A percentile compares a stretch with the other conserved stretches of the same genome.
Evolutionary conservation across 2,113 vertebrate species (phyloP).

Genomic region (Campylomormyrus numenius): DNA sequence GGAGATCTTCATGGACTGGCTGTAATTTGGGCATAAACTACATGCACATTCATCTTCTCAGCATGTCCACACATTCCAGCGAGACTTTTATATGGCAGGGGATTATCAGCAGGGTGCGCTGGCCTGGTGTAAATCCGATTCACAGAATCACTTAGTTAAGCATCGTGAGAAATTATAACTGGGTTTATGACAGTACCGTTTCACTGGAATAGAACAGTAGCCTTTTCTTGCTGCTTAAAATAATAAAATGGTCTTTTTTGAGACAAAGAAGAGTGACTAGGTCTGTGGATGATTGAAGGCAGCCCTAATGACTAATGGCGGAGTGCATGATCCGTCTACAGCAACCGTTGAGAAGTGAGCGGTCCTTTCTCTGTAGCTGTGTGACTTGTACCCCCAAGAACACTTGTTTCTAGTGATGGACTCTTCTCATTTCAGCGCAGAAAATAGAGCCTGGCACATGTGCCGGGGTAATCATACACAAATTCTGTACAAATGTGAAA

Average conservation of each 20-base stretch:
- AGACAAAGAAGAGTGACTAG: neutral
- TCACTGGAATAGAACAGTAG: neutral
- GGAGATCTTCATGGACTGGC: neutral
- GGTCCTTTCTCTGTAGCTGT: neutral
- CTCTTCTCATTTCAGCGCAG: neutral
- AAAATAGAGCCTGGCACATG: neutral
- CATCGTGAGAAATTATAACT: constrained; percentile 37
- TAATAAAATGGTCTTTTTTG: constrained; percentile 21
- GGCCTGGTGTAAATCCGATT: constrained; percentile 41
- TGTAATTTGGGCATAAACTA: neutral
- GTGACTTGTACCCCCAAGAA: neutral
- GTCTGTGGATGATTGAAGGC: constrained; percentile 1
- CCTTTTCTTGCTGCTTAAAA: constrained; percentile 25
- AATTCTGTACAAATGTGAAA: neutral
- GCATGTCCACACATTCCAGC: neutral
- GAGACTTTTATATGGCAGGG: constrained; percentile 32
- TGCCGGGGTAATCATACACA: neutral
- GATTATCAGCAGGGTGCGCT: constrained; percentile 39
- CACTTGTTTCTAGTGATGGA: neutral
- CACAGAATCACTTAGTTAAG: constrained; percentile 34
- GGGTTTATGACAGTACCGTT: constrained; percentile 27
- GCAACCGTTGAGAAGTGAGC: neutral
- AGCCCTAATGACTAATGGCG: neutral
- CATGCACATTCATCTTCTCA: constrained; percentile 12
- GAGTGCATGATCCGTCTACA: neutral